Percentiles rank a stretch among this genome's conserved stretches.
Evolutionary conservation across 2,113 vertebrate species (phyloP).

Genomic region (Solea senegalensis): DNA sequence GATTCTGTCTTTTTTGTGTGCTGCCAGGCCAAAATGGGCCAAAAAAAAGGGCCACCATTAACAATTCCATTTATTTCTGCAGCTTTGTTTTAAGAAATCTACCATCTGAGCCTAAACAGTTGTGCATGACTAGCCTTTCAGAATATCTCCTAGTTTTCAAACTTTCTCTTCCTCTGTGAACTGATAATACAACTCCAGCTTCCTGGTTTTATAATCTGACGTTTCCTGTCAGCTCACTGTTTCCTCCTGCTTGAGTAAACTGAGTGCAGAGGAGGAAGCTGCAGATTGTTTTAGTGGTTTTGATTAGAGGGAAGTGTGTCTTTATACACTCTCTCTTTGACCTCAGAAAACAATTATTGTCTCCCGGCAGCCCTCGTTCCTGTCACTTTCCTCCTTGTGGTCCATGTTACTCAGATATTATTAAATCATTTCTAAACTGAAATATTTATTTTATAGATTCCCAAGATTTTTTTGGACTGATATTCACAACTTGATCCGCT

Average conservation of each 20-base stretch:
- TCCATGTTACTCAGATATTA: constrained; percentile 22
- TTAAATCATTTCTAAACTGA: neutral
- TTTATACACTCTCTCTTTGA: constrained; percentile 66
- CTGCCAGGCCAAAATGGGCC: constrained; percentile 7
- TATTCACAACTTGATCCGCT: too few species aligned
- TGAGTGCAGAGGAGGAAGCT: constrained; percentile 57
- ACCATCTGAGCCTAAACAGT: neutral
- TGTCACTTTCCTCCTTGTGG: constrained; percentile 22
- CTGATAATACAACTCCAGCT: constrained; percentile 64
- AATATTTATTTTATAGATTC: neutral
- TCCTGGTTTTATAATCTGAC: constrained; percentile 68
- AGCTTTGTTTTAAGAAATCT: constrained; percentile 35
- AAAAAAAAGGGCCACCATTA: constrained; percentile 23
- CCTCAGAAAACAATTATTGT: constrained; percentile 71
- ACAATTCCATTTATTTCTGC: constrained; percentile 28
- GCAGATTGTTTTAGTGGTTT: constrained; percentile 51
- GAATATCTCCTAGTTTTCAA: constrained; percentile 46
- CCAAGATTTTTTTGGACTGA: too few species aligned
- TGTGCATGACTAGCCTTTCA: constrained; percentile 29
- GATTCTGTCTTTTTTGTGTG: constrained; percentile 34
- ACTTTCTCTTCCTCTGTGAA: constrained; percentile 69
- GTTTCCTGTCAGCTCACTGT: constrained; percentile 65
- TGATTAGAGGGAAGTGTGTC: constrained; percentile 73
- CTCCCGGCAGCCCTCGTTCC: constrained; percentile 3
- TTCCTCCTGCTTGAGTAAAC: constrained; percentile 51